Percentiles rank a stretch among this genome's conserved stretches.
Conservation (phyloP, 2,113 vertebrate genomes). For the Formicarius rufipectus region DNA sequence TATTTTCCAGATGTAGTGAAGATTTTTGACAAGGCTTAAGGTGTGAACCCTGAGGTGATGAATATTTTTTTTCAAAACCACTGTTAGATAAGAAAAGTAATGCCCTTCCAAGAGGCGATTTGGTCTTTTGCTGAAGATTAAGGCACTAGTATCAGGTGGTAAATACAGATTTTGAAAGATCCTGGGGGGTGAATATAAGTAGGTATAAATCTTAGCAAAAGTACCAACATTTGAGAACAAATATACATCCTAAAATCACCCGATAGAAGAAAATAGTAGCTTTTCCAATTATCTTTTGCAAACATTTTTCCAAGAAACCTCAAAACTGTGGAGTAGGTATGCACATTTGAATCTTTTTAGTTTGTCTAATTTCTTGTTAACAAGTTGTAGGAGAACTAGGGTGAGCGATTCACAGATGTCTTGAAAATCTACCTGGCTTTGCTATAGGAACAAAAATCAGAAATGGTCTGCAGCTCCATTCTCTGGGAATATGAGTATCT, state of each 20-base stretch:
- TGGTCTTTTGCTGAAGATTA: neutral
- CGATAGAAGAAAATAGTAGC: neutral
- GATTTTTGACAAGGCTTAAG: neutral
- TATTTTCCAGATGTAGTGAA: neutral
- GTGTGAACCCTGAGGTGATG: neutral
- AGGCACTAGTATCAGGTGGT: neutral
- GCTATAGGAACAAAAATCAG: neutral
- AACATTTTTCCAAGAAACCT: neutral
- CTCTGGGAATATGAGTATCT: neutral
- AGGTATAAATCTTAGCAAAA: neutral
- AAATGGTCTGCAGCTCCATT: neutral
- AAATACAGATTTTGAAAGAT: neutral
- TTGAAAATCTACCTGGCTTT: neutral
- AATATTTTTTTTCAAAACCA: neutral
- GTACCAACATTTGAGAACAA: neutral
- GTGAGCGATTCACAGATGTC: neutral
- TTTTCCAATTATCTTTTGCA: neutral
- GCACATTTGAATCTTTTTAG: neutral
- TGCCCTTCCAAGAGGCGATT: neutral
- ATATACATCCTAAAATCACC: neutral
- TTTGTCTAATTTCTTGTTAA: neutral
- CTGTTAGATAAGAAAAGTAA: neutral
- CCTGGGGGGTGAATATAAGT: neutral
- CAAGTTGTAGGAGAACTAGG: neutral
- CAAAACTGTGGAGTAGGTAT: neutral